A percentile compares a stretch with the other conserved stretches of the same genome.
phyloP scores from a whole-genome alignment of 1,140 invertebrate species.

The Zaprionus ornatus region DNA sequence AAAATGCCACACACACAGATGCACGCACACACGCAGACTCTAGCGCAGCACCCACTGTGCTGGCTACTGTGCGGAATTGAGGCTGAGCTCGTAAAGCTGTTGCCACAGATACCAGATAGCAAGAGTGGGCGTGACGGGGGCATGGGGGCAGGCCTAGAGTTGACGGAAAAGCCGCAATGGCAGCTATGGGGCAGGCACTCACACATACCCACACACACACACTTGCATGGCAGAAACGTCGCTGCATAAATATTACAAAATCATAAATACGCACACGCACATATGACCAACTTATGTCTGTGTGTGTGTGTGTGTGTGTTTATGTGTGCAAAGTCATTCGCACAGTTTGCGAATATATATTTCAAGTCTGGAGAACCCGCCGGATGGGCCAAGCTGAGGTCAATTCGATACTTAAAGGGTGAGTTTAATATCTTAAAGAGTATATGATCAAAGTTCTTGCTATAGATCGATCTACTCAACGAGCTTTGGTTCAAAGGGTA shows the following conservation, averaged over 20 bases:
- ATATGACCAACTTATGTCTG: conserved; percentile 3
- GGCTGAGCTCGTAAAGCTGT: conserved; percentile 66
- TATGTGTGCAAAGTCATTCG: conserved; percentile 5
- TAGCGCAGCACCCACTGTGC: conserved; percentile 43
- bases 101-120: conserved; percentile 54
- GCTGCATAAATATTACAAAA: conserved; percentile 71
- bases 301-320: conserved; percentile 17
- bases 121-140: neutral
- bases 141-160: conserved; percentile 11
- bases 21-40: neutral
- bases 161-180: conserved; percentile 40
- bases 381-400: neutral
- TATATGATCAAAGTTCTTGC: no score
- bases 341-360: neutral
- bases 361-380: neutral
- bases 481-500: no score
- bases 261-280: conserved; percentile 60
- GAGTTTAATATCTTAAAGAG: no score
- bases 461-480: neutral
- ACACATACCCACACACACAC: conserved; percentile 11
- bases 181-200: conserved; percentile 30
- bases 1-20: conserved; percentile 49
- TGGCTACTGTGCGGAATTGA: conserved; percentile 31
- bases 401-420: neutral
- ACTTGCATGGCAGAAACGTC: conserved; percentile 37